phyloP scores from a whole-genome alignment of 2,113 vertebrate species.

The Holacanthus passer region DNA sequence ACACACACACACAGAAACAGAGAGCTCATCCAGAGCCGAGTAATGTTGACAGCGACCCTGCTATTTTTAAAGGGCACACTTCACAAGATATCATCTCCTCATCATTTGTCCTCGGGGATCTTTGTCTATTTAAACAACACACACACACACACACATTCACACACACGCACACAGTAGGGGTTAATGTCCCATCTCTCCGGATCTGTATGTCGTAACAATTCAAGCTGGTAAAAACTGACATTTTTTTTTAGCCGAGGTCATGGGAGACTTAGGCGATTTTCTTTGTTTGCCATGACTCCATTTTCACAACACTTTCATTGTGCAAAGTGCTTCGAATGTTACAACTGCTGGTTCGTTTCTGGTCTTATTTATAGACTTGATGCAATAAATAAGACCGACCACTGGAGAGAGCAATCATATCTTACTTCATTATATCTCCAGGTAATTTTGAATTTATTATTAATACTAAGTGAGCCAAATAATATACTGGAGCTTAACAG shows the following conservation, averaged over 20 bases:
- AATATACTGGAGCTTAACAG: neutral
- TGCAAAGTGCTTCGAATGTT: neutral
- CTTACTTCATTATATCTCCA: slow-evolving; percentile 3
- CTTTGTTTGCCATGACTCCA: slow-evolving; percentile 33
- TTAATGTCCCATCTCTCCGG: slow-evolving; percentile 50
- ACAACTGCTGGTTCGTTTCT: neutral
- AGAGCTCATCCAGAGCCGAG: slow-evolving; percentile 65
- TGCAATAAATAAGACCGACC: neutral
- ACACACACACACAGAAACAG: slow-evolving; percentile 42
- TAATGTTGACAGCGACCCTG: slow-evolving; percentile 80
- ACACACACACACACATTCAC: slow-evolving; percentile 36
- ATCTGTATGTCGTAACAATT: slow-evolving; percentile 56
- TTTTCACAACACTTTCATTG: slow-evolving; percentile 13
- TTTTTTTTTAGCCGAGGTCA: slow-evolving; percentile 37
- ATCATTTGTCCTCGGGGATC: slow-evolving; percentile 75
- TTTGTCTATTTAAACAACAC: slow-evolving; percentile 67
- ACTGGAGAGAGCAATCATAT: neutral
- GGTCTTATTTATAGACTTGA: neutral
- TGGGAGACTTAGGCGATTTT: neutral
- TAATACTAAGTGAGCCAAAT: neutral
- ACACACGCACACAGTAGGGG: slow-evolving; percentile 34
- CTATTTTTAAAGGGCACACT: slow-evolving; percentile 85
- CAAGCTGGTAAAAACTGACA: slow-evolving; percentile 43
- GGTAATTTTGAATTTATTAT: neutral
- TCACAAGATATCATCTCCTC: slow-evolving; percentile 81